Evolutionary conservation across 2,113 vertebrate genomes (phyloP).

Genomic region (Seriola dumerili): DNA sequence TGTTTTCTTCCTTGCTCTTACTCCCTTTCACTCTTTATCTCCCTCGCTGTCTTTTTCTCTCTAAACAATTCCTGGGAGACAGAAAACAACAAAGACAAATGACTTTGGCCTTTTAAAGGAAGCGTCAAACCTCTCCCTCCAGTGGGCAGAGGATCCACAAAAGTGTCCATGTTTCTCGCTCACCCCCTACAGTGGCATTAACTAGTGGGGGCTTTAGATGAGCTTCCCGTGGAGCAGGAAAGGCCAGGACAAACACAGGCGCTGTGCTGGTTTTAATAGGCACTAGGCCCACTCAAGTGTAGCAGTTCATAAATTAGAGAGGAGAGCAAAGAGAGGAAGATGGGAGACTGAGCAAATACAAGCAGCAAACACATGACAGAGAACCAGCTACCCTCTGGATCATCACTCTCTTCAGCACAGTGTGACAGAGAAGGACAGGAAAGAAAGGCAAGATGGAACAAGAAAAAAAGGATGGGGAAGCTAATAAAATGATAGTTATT

Average conservation of each 20-base stretch:
- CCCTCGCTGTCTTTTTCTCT: slow-evolving; percentile 32
- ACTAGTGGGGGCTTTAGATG: slow-evolving; percentile 62
- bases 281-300: slow-evolving; percentile 67
- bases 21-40: slow-evolving; percentile 56
- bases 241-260: slow-evolving; percentile 79
- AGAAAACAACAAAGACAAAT: slow-evolving; percentile 73
- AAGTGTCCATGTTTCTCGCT: slow-evolving; percentile 59
- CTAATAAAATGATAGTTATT: slow-evolving; percentile 20
- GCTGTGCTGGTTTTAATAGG: slow-evolving; percentile 80
- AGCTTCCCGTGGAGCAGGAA: slow-evolving; percentile 76
- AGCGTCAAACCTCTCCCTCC: slow-evolving; percentile 59
- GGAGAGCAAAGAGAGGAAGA: slow-evolving; percentile 66
- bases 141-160: slow-evolving; percentile 61
- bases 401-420: slow-evolving; percentile 48
- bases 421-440: slow-evolving; percentile 32
- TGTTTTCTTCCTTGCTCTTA: slow-evolving; percentile 37
- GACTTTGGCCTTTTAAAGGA: slow-evolving; percentile 77
- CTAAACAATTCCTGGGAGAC: slow-evolving; percentile 69
- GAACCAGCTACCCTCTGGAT: slow-evolving; percentile 28
- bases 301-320: slow-evolving; percentile 79
- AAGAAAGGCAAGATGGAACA: slow-evolving; percentile 22
- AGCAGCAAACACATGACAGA: slow-evolving; percentile 68
- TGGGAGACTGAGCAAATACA: slow-evolving; percentile 67
- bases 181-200: slow-evolving; percentile 75
- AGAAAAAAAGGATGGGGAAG: slow-evolving; percentile 10